Conservation (phyloP, 1,140 invertebrate genomes). For the Scaptodrosophila lebanonensis region DNA sequence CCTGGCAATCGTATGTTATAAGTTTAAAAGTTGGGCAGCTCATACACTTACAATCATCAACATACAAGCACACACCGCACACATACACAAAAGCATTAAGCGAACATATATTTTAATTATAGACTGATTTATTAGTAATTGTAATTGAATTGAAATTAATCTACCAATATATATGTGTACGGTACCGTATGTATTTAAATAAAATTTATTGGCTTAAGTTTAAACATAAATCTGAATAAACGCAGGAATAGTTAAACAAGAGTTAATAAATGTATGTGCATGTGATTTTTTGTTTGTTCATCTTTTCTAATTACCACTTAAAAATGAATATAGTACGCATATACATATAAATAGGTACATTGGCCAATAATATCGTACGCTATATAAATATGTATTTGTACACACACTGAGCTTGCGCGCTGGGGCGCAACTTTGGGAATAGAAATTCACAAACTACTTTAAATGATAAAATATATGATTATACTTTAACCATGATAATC, state of each 20-base stretch:
- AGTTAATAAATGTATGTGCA: constrained; percentile 37
- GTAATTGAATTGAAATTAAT: constrained; percentile 68
- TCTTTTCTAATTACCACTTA: too few relatives aligned
- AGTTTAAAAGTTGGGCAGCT: constrained; percentile 32
- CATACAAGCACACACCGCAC: constrained; percentile 24
- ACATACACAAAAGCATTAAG: constrained; percentile 64
- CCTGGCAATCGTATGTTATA: too few relatives aligned
- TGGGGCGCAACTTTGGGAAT: too few relatives aligned
- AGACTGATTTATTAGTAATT: constrained; percentile 75
- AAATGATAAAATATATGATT: too few relatives aligned
- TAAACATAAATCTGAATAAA: constrained; percentile 73
- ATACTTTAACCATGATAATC: too few relatives aligned
- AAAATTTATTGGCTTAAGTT: constrained; percentile 50
- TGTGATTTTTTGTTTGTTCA: constrained; percentile 23
- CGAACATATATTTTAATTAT: constrained; percentile 76
- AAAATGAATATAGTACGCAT: too few relatives aligned
- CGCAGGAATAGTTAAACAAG: constrained; percentile 63
- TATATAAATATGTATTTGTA: too few relatives aligned
- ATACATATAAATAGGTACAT: too few relatives aligned
- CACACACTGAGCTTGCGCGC: too few relatives aligned
- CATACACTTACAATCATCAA: constrained; percentile 34
- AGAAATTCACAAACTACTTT: too few relatives aligned
- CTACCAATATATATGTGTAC: constrained; percentile 61
- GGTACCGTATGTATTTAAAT: constrained; percentile 54
- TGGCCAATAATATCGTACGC: too few relatives aligned